Conservation (phyloP, 2,113 vertebrate species). For the Euleptes europaea region DNA sequence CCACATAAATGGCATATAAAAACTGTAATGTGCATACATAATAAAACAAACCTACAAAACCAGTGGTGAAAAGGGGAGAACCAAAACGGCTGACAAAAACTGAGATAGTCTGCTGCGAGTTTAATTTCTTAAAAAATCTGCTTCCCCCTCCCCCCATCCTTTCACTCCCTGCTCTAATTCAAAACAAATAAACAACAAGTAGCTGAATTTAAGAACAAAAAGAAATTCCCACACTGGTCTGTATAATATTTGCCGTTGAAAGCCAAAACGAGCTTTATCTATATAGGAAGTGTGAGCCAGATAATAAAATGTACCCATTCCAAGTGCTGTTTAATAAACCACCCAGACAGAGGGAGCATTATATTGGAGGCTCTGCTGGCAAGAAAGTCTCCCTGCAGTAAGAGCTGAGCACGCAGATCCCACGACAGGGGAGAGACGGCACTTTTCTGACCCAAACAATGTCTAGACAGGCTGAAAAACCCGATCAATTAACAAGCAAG, state of each 20-base stretch:
- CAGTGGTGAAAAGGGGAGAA: too few relatives aligned
- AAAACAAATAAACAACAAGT: conserved; percentile 28
- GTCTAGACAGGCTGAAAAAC: conserved; percentile 80
- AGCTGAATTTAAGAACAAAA: conserved; percentile 62
- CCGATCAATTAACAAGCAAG: conserved; percentile 75
- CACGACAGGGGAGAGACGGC: conserved; percentile 62
- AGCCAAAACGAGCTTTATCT: conserved; percentile 73
- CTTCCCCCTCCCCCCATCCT: not conserved
- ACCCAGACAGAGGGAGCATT: conserved; percentile 66
- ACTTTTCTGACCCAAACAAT: conserved; percentile 72
- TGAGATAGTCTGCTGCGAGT: not conserved
- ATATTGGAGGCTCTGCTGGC: conserved; percentile 60
- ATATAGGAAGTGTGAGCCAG: conserved; percentile 66
- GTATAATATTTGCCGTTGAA: not conserved
- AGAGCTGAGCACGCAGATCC: conserved; percentile 66
- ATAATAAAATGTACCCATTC: conserved; percentile 60
- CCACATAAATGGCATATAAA: too few relatives aligned
- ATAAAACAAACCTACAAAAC: too few relatives aligned
- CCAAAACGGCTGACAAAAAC: too few relatives aligned
- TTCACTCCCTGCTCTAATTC: not conserved
- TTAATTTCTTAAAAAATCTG: not conserved
- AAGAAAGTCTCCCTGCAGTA: conserved; percentile 53
- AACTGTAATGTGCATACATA: too few relatives aligned
- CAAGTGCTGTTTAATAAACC: conserved; percentile 58
- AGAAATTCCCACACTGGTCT: conserved; percentile 11